Conservation (phyloP, 2,797 vertebrate genomes). For the Lacerta bilineata region DNA sequence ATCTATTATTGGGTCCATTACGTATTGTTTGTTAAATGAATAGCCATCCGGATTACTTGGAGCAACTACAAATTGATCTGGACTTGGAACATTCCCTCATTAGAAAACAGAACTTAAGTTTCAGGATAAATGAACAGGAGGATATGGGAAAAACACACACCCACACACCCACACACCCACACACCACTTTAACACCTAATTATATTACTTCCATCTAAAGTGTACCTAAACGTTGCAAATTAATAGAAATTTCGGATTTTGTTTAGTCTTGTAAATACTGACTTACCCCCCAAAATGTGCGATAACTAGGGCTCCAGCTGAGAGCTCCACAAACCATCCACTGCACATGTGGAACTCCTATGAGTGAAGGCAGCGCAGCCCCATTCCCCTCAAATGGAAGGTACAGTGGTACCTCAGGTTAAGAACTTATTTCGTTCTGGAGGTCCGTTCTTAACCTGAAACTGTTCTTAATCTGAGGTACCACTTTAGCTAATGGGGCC, state of each 20-base stretch:
- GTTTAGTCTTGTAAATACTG: not conserved
- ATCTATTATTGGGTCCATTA: not conserved
- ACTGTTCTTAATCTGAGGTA: too few relatives aligned
- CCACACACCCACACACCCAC: too few relatives aligned
- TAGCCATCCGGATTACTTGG: not conserved
- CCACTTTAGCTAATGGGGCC: too few relatives aligned
- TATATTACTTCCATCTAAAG: not conserved
- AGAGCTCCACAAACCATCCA: not conserved
- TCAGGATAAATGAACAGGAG: not conserved
- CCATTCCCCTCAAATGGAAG: not conserved
- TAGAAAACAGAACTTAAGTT: conserved; percentile 10
- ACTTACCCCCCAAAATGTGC: not conserved
- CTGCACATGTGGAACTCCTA: not conserved
- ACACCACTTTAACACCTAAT: not conserved
- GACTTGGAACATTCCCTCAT: not conserved
- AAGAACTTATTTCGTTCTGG: too few relatives aligned
- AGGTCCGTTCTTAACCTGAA: too few relatives aligned
- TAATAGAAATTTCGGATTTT: not conserved
- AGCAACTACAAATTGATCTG: not conserved
- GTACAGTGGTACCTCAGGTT: too few relatives aligned
- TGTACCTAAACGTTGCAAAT: not conserved
- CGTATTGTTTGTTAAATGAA: conserved; percentile 10
- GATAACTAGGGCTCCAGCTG: too few relatives aligned
- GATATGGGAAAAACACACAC: too few relatives aligned
- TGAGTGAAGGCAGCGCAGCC: not conserved